phyloP scores from a whole-genome alignment of 2,888 invertebrate species.

The Chrysotoxum bicinctum region DNA sequence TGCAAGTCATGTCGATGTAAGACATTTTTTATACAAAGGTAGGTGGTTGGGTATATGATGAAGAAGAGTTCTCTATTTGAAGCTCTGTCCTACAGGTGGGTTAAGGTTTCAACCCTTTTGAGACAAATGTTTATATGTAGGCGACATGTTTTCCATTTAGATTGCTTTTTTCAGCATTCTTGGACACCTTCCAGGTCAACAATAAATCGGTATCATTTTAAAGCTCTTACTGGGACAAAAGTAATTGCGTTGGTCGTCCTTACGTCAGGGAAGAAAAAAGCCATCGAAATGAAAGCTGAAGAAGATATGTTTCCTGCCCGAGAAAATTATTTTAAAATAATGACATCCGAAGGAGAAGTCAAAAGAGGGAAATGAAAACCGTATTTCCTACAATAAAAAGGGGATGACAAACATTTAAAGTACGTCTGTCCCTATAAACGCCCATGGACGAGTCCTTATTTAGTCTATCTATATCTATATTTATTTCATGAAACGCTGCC shows the following conservation, averaged over 20 bases:
- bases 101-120: constrained; percentile 1
- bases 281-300: constrained; percentile 28
- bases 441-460: constrained; percentile 19
- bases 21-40: not conserved
- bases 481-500: constrained; percentile 53
- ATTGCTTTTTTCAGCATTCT: constrained; percentile 56
- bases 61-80: too few species aligned
- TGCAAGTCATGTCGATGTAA: constrained; percentile 48
- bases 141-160: constrained; percentile 38
- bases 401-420: constrained; percentile 14
- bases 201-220: constrained; percentile 18
- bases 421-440: constrained; percentile 25
- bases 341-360: constrained; percentile 60
- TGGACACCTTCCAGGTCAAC: constrained; percentile 65
- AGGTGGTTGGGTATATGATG: too few species aligned
- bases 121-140: not conserved
- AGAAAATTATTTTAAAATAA: constrained; percentile 70
- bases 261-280: not conserved
- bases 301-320: constrained; percentile 61
- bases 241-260: constrained; percentile 61
- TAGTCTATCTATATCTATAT: too few species aligned
- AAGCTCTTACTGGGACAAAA: constrained; percentile 38
- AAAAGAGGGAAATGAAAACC: not conserved
- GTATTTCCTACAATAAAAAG: constrained; percentile 7
- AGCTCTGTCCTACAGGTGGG: not conserved